phyloP scores from a whole-genome alignment of 2,888 invertebrate species.

The Sturmia bella region DNA sequence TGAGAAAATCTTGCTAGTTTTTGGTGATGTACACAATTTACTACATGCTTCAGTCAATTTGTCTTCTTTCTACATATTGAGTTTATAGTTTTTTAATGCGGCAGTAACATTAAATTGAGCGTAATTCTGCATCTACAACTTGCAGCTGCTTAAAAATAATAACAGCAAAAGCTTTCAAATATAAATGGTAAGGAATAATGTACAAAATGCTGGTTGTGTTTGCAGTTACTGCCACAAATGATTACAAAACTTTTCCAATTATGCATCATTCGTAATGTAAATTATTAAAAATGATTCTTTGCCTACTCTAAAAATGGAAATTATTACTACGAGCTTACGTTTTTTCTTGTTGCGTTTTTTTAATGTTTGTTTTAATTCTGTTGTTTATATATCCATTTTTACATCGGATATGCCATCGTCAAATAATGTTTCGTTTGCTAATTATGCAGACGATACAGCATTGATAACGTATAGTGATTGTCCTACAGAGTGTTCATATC shows the following conservation, averaged over 20 bases:
- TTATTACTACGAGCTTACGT: too few species aligned
- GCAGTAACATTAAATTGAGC: constrained; percentile 62
- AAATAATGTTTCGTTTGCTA: too few species aligned
- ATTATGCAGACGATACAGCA: too few species aligned
- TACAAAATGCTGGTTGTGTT: neutral
- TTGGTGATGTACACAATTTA: constrained; percentile 41
- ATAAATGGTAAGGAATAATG: neutral
- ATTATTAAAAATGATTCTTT: too few species aligned
- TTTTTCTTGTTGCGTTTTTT: too few species aligned
- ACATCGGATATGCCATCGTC: too few species aligned
- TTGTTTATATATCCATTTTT: too few species aligned
- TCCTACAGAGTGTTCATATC: too few species aligned
- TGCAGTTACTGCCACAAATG: constrained; percentile 39
- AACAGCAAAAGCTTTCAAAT: constrained; percentile 4
- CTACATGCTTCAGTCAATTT: constrained; percentile 30
- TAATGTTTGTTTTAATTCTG: too few species aligned
- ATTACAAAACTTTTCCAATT: constrained; percentile 56
- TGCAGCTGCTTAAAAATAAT: constrained; percentile 45
- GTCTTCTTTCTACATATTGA: constrained; percentile 8
- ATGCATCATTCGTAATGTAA: constrained; percentile 1
- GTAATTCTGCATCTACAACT: constrained; percentile 57
- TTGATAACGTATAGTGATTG: too few species aligned
- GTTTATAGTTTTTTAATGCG: neutral
- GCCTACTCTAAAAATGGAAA: too few species aligned
- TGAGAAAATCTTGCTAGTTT: constrained; percentile 48